Evolutionary conservation across 2,113 vertebrate species (phyloP), one percentile per base, ranked within the genome.

Genomic region (Zootoca vivipara): DNA sequence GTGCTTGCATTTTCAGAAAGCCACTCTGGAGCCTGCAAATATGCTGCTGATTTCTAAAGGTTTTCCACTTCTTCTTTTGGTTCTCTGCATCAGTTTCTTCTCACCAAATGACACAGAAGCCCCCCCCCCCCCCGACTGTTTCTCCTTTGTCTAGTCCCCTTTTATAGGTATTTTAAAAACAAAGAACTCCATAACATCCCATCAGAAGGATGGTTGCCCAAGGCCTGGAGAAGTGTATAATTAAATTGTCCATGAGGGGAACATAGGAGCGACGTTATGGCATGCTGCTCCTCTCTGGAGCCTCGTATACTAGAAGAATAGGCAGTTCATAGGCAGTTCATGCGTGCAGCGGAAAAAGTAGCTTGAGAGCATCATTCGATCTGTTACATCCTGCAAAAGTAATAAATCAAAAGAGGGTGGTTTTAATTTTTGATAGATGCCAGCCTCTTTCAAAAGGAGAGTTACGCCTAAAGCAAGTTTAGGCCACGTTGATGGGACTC

Each of bases 81-180:
- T 52, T 74, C 56, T 74, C 1, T 20, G 24, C 56, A 15, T 64
- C 38, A n/a, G 24, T 58, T 12, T 56, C 20, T 28, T 85, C n/a
- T 42, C 24, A 46, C 13, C 42, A 4, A 30, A 70, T 12, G 28
- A 30, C 42, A 46, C 7, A 20, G 7, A 15, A 40, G 9, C 35
- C 6, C 67, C 46, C n/a, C 15, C 10, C 1, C 30, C 8, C 22
- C 33, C 18, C 70, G 64, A 26, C n/a, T 73, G 15, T 8, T 35
- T 24, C 42, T 24, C 26, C 1, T 33, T 85, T 0, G 46, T 10
- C 7, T 64, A 0, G 6, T 8, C 13, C 6, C 56, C 2, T 38
- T 0, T 0, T 56, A 33, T 82, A 18, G 28, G 22, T 33, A 58
- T 2, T 58, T 62, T 58, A 38, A 73, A 56, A 0, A 79, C 42